phyloP scores from a whole-genome alignment of 1,140 invertebrate genomes.

The Macrosteles quadrilineatus region DNA sequence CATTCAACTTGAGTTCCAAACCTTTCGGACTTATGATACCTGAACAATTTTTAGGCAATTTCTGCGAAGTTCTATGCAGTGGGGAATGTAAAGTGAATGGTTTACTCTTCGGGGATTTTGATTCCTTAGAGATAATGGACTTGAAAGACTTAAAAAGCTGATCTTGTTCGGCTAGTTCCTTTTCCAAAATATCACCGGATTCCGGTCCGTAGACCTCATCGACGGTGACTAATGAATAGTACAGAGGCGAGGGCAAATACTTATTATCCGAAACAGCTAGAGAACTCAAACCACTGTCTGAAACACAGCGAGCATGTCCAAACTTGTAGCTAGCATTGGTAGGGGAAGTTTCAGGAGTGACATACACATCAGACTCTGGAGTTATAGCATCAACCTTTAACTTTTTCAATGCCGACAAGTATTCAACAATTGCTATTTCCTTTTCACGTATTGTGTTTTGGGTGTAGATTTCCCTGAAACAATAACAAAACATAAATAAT shows the following conservation, averaged over 20 bases:
- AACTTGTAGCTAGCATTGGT: background rate
- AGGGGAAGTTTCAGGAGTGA: slow-evolving; percentile 40
- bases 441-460: slow-evolving; percentile 35
- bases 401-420: slow-evolving; percentile 33
- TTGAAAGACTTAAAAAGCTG: slow-evolving; percentile 43
- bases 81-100: slow-evolving; percentile 14
- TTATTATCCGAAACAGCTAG: background rate
- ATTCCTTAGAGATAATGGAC: slow-evolving; percentile 41
- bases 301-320: slow-evolving; percentile 19
- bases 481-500: slow-evolving; percentile 16
- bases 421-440: slow-evolving; percentile 37
- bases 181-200: slow-evolving; percentile 36
- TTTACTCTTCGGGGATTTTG: slow-evolving; percentile 27
- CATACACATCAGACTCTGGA: slow-evolving; percentile 40
- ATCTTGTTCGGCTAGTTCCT: slow-evolving; percentile 45
- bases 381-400: slow-evolving; percentile 27
- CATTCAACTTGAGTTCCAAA: slow-evolving; percentile 15
- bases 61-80: background rate
- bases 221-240: slow-evolving; percentile 43
- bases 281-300: slow-evolving; percentile 23
- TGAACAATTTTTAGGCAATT: background rate
- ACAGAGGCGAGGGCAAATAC: slow-evolving; percentile 31
- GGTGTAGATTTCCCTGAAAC: slow-evolving; percentile 40
- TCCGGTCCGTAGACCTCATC: slow-evolving; percentile 37
- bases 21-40: background rate